Evolutionary conservation across 2,888 invertebrate species (phyloP).

Genomic region (Sturmia bella): DNA sequence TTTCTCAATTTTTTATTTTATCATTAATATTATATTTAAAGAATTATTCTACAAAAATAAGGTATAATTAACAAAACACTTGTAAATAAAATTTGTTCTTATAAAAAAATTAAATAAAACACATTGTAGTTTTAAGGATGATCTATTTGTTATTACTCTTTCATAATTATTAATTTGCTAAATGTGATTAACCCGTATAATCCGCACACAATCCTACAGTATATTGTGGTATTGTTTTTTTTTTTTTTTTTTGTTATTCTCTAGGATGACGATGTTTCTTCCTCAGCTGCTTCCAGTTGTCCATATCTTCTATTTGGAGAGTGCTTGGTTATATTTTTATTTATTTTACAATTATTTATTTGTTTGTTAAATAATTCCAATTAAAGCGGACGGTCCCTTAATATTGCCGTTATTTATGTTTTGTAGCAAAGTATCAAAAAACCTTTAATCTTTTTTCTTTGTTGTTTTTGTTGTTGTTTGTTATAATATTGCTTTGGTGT

Average conservation of each 20-base stretch:
- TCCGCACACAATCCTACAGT: constrained; percentile 65
- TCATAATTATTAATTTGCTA: constrained; percentile 49
- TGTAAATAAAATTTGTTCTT: constrained; percentile 40
- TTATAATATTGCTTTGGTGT: constrained; percentile 70
- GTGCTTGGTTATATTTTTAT: constrained; percentile 6
- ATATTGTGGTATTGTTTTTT: constrained; percentile 32
- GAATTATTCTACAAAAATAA: constrained; percentile 54
- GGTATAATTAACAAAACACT: constrained; percentile 19
- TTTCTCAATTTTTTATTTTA: constrained; percentile 22
- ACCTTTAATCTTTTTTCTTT: constrained; percentile 53
- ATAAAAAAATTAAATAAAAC: constrained; percentile 36
- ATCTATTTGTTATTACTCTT: constrained; percentile 13
- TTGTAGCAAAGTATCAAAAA: constrained; percentile 68
- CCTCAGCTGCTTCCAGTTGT: not conserved
- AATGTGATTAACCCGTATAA: constrained; percentile 68
- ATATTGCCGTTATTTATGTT: constrained; percentile 63
- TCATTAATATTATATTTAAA: constrained; percentile 54
- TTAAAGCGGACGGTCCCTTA: constrained; percentile 69
- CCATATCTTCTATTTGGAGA: constrained; percentile 12
- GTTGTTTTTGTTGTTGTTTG: constrained; percentile 46
- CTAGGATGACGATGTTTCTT: constrained; percentile 18
- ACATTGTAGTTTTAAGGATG: constrained; percentile 37
- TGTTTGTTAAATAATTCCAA: constrained; percentile 41
- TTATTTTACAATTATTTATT: constrained; percentile 38
- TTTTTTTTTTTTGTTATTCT: constrained; percentile 20